Evolutionary conservation across 2,797 vertebrate species (phyloP).

Genomic region (Zalophus californianus): DNA sequence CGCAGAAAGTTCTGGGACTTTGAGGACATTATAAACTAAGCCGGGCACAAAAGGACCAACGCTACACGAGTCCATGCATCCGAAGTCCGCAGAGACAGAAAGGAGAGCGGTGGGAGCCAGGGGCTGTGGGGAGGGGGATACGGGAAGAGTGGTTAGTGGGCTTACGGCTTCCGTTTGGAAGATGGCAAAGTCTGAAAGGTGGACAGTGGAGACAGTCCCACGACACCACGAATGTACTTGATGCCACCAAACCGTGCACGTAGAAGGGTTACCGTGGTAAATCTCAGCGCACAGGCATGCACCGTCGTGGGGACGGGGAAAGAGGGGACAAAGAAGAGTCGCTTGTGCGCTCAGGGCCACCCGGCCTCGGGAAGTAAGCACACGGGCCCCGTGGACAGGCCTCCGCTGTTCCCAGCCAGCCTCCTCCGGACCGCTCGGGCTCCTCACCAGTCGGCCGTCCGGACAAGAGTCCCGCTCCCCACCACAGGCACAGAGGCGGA

Average conservation of each 20-base stretch:
- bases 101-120: not conserved
- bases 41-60: not conserved
- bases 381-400: not conserved
- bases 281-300: not conserved
- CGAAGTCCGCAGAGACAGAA: not conserved
- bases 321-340: not conserved
- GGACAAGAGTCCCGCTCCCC: rapidly evolving
- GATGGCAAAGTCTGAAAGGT: not conserved
- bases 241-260: not conserved
- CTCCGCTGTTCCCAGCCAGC: rapidly evolving
- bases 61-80: rapidly evolving
- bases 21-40: not conserved
- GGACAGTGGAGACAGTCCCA: not conserved
- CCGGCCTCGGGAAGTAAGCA: rapidly evolving
- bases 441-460: not conserved
- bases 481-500: not conserved
- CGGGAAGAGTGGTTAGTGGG: not conserved
- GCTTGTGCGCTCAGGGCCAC: not conserved
- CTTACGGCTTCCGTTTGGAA: not conserved
- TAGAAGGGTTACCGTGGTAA: not conserved
- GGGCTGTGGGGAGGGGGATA: rapidly evolving
- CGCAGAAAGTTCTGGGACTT: not conserved
- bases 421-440: not conserved
- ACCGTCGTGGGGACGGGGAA: not conserved
- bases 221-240: rapidly evolving